phyloP scores from a whole-genome alignment of 2,888 invertebrate genomes.

The Cheiracanthium punctorium region DNA sequence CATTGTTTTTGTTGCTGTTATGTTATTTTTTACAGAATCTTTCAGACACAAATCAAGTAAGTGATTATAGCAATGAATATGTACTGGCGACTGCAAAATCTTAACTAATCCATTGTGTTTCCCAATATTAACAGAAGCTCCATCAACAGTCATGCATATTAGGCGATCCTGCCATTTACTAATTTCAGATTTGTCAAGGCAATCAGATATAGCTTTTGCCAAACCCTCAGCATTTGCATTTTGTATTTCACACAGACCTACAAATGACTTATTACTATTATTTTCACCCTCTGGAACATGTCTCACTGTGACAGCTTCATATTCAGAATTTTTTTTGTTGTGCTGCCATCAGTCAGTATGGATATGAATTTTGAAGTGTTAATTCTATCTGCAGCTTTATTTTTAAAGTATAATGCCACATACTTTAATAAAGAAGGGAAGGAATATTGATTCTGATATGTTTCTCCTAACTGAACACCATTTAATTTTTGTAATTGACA shows the following conservation, averaged over 20 bases:
- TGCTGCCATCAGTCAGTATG: slow-evolving; percentile 13
- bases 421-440: background rate
- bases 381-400: background rate
- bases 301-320: slow-evolving; percentile 6
- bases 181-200: background rate
- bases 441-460: background rate
- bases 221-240: background rate
- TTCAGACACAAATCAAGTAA: slow-evolving; percentile 1
- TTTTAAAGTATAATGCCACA: background rate
- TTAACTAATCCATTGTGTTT: background rate
- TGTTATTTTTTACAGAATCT: background rate
- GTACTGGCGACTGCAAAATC: background rate
- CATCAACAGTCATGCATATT: background rate
- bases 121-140: slow-evolving; percentile 11
- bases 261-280: background rate
- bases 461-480: background rate
- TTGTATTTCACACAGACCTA: slow-evolving; percentile 7
- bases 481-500: slow-evolving; percentile 5
- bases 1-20: background rate
- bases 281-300: background rate
- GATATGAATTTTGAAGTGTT: background rate
- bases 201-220: background rate
- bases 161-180: background rate
- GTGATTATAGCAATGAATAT: slow-evolving; percentile 18
- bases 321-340: slow-evolving; percentile 12